These are phyloP conservation scores for Oreochromis mossambicus DNA, from an alignment of 2,797 vertebrate species.

Conservation along the genomic window DNA sequence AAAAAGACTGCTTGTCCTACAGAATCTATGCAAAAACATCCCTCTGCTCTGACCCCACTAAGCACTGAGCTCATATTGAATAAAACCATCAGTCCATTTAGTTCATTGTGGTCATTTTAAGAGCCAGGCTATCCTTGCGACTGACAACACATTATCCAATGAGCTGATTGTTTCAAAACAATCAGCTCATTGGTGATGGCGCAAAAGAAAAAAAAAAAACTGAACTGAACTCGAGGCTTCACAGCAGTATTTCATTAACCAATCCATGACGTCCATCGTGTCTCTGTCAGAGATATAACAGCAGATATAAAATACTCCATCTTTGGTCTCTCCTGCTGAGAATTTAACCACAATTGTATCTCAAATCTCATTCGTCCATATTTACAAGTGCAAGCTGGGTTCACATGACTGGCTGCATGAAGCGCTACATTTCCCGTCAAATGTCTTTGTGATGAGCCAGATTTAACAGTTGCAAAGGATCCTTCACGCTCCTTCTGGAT, in stretches of 20 bases:
- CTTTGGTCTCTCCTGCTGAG: background rate
- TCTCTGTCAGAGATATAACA: background rate
- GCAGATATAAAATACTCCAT: background rate
- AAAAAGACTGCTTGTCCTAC: background rate
- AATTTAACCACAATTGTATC: background rate
- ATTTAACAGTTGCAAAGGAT: background rate
- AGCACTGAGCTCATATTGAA: background rate
- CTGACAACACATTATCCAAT: background rate
- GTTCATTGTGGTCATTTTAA: background rate
- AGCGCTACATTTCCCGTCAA: background rate
- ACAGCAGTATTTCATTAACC: background rate
- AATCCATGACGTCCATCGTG: background rate
- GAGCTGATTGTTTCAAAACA: background rate
- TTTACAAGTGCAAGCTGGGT: background rate
- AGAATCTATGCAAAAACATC: background rate
- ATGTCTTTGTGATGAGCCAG: background rate
- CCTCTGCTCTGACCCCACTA: background rate
- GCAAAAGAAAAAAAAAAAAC: background rate
- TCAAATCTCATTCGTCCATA: background rate
- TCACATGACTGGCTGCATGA: background rate
- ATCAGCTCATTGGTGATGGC: background rate
- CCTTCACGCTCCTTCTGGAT: background rate
- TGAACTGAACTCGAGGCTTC: background rate
- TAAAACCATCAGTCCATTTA: background rate
- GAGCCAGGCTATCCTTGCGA: background rate